A percentile compares a stretch with the other conserved stretches of the same genome.
These are phyloP conservation scores for Rhaphigaster nebulosa DNA, from an alignment of 2,888 invertebrate species.

Conservation along the genomic window DNA sequence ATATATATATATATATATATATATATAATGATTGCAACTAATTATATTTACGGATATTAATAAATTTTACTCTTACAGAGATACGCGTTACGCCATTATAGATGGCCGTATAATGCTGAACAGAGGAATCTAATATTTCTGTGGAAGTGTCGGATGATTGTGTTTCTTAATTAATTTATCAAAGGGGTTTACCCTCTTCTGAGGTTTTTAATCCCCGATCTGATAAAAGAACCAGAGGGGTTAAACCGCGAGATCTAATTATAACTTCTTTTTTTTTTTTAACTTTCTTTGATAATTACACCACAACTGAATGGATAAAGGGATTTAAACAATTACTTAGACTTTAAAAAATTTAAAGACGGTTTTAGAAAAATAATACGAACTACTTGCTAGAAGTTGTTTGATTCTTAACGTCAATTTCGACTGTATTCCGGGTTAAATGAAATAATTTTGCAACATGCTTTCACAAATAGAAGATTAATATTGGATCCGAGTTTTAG, in stretches of 20 bases:
- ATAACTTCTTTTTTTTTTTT: background rate
- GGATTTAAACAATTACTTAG: background rate
- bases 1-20: too few species aligned
- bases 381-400: background rate
- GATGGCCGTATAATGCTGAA: background rate
- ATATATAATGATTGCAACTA: too few species aligned
- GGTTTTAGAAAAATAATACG: background rate
- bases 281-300: constrained; percentile 12
- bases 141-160: background rate
- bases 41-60: too few species aligned
- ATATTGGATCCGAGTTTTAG: too few species aligned
- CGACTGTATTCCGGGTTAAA: too few species aligned
- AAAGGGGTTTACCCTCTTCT: background rate
- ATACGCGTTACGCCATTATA: too few species aligned
- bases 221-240: background rate
- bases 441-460: too few species aligned
- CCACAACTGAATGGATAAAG: constrained; percentile 19
- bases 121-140: background rate
- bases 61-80: too few species aligned
- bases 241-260: constrained; percentile 30
- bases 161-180: constrained; percentile 28
- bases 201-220: background rate
- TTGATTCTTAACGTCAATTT: too few species aligned
- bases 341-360: background rate
- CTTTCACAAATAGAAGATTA: too few species aligned